Evolutionary conservation across 2,797 vertebrate genomes (phyloP).

Genomic region (Hemitrygon akajei): DNA sequence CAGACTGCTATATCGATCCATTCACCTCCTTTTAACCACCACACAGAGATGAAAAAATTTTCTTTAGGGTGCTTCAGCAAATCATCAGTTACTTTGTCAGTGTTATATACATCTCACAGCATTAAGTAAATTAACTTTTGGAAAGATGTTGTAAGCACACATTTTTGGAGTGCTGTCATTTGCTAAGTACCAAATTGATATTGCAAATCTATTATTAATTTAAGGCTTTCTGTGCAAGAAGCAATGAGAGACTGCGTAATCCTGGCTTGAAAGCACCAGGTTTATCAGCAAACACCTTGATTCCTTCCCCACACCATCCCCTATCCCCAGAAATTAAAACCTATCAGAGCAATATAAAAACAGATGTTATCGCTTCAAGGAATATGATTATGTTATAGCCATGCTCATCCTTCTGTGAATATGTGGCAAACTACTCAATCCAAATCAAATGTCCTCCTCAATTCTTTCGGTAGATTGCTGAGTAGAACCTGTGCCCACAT

Average conservation of each 20-base stretch:
- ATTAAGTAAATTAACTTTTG: conserved; percentile 4
- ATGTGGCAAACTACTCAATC: no score
- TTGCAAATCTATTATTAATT: background rate
- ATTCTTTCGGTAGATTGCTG: no score
- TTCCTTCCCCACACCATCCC: background rate
- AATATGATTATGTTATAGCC: no score
- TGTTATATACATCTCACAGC: background rate
- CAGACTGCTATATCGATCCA: background rate
- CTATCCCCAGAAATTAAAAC: background rate
- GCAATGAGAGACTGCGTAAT: background rate
- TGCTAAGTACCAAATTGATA: background rate
- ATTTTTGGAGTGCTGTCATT: background rate
- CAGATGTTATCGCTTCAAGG: no score
- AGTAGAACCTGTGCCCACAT: no score
- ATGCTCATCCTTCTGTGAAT: no score
- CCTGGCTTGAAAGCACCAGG: background rate
- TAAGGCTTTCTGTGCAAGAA: background rate
- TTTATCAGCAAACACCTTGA: background rate
- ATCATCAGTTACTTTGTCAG: background rate
- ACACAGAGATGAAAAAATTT: background rate
- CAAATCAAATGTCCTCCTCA: no score
- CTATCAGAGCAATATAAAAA: background rate
- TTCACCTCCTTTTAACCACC: background rate
- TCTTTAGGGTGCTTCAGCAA: background rate
- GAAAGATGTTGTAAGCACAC: background rate